Evolutionary conservation across 2,797 vertebrate species (phyloP).

Genomic region (Sebastes flavidus): DNA sequence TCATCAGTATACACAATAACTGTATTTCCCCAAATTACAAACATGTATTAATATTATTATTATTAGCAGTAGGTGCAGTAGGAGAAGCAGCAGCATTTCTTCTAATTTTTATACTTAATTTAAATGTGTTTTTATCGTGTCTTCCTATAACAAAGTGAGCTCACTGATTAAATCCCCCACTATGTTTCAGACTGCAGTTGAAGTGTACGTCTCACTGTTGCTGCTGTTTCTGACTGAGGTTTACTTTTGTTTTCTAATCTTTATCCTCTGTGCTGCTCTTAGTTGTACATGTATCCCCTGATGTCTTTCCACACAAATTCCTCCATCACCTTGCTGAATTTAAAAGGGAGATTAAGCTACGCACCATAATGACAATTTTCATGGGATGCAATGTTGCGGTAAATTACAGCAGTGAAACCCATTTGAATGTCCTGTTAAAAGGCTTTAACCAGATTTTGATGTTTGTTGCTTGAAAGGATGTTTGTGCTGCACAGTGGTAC

Average conservation of each 20-base stretch:
- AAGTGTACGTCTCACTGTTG: neutral
- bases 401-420: slow-evolving; percentile 30
- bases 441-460: slow-evolving; percentile 29
- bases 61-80: neutral
- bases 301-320: slow-evolving; percentile 27
- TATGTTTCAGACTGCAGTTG: neutral
- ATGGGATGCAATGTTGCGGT: slow-evolving; percentile 24
- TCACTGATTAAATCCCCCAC: neutral
- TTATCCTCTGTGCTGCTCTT: slow-evolving; percentile 4
- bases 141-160: neutral
- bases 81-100: neutral
- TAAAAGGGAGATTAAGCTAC: slow-evolving; percentile 28
- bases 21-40: neutral
- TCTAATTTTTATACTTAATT: neutral
- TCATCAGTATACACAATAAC: neutral
- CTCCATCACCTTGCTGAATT: slow-evolving; percentile 32
- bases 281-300: neutral
- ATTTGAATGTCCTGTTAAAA: slow-evolving; percentile 33
- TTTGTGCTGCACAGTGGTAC: slow-evolving; percentile 2
- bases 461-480: slow-evolving; percentile 4
- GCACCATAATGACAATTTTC: slow-evolving; percentile 22
- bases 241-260: slow-evolving; percentile 13
- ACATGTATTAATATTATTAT: neutral
- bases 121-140: too few relatives aligned
- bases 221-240: neutral